A percentile compares a stretch with the other conserved stretches of the same genome.
Conservation (phyloP, 1,140 invertebrate genomes). For the Dendroctonus valens region DNA sequence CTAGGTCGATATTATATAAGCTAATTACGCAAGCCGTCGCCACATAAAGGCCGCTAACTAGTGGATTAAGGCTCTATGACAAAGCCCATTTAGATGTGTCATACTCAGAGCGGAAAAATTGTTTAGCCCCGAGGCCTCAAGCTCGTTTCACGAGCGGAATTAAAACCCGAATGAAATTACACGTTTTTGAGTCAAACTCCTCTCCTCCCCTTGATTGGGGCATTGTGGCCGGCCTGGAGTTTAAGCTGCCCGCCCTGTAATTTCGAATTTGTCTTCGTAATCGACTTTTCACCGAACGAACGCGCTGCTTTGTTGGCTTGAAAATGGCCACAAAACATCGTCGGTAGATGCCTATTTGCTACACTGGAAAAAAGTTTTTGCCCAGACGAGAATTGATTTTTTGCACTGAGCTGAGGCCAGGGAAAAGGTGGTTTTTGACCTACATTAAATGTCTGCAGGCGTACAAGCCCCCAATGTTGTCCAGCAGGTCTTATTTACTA, state of each 20-base stretch:
- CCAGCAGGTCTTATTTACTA: not conserved
- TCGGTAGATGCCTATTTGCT: too few relatives aligned
- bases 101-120: constrained; percentile 8
- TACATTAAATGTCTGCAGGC: too few relatives aligned
- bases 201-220: constrained; percentile 11
- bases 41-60: too few relatives aligned
- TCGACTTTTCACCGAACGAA: constrained; percentile 8
- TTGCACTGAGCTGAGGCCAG: too few relatives aligned
- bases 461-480: too few relatives aligned
- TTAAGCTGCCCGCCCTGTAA: constrained; percentile 19
- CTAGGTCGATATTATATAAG: too few relatives aligned
- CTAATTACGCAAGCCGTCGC: too few relatives aligned
- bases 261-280: constrained; percentile 22
- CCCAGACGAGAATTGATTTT: too few relatives aligned
- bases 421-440: too few relatives aligned
- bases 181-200: constrained; percentile 20
- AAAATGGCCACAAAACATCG: not conserved
- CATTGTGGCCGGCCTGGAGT: constrained; percentile 16
- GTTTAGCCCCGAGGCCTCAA: constrained; percentile 6
- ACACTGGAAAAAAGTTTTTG: too few relatives aligned
- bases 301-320: not conserved
- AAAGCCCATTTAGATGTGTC: not conserved
- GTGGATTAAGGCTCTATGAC: too few relatives aligned
- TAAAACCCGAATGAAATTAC: constrained; percentile 16
- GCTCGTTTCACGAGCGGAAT: not conserved